These are phyloP conservation scores for Nesometra sesokonis DNA, from an alignment of 35 echinoderm and acorn worm genomes.

Conservation along the genomic window DNA sequence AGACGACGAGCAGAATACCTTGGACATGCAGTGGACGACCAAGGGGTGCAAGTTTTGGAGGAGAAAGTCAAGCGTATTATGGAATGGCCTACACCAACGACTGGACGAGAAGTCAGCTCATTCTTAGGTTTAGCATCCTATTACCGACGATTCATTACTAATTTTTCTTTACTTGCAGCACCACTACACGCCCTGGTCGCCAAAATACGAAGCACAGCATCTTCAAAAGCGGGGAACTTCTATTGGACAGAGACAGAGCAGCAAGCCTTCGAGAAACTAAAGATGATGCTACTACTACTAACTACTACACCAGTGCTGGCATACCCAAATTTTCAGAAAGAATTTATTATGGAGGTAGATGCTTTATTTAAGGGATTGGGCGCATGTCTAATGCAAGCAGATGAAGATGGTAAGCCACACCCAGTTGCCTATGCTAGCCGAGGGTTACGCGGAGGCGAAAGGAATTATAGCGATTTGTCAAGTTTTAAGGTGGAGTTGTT, in stretches of 20 bases:
- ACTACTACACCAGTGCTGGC: conserved; percentile 5
- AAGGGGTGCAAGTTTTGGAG: not conserved
- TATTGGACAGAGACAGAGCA: conserved; percentile 15
- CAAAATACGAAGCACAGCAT: not conserved
- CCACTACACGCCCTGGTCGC: not conserved
- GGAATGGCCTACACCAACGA: conserved; percentile 15
- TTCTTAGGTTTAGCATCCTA: conserved; percentile 8
- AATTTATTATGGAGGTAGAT: conserved; percentile 16
- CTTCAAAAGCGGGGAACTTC: not conserved
- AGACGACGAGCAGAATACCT: not conserved
- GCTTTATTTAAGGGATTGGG: conserved; percentile 14
- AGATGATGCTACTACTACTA: not conserved
- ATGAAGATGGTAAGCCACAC: conserved; percentile 4
- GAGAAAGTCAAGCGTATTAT: conserved; percentile 4
- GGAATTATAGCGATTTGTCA: conserved; percentile 3
- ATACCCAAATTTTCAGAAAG: conserved; percentile 1
- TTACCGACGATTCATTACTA: too few relatives aligned
- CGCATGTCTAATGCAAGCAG: not conserved
- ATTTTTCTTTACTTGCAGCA: conserved; percentile 2
- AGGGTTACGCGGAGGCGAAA: conserved; percentile 4
- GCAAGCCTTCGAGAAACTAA: conserved; percentile 15
- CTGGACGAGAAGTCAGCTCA: not conserved
- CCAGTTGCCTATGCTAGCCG: conserved; percentile 22
- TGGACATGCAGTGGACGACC: conserved; percentile 1
- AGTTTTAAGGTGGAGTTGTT: conserved; percentile 20